A percentile compares a stretch with the other conserved stretches of the same genome.
Conservation (phyloP, 92 coral and sea anemone genomes). For the Parazoanthus atlanticus region DNA sequence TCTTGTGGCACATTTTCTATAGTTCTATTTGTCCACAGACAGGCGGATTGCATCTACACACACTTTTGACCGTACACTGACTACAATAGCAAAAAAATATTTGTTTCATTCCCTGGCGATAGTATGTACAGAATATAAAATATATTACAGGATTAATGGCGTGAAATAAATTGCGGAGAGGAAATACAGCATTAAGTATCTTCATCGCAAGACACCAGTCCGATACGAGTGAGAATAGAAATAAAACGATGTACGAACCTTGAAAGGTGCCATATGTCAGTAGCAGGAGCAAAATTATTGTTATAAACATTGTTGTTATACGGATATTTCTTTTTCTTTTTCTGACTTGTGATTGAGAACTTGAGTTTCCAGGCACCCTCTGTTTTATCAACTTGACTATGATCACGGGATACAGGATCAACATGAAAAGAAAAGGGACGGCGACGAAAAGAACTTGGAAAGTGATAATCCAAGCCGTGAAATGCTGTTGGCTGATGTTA, state of each 20-base stretch:
- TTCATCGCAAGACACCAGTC: background rate
- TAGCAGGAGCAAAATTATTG: background rate
- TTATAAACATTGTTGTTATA: background rate
- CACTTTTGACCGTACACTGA: background rate
- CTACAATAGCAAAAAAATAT: background rate
- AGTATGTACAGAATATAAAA: background rate
- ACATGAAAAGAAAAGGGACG: background rate
- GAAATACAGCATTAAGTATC: background rate
- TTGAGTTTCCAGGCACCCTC: background rate
- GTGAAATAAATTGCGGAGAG: background rate
- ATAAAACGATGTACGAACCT: background rate
- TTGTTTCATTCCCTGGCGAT: constrained; percentile 13
- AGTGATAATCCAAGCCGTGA: background rate
- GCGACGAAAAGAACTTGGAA: background rate
- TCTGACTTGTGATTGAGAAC: background rate
- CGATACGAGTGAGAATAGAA: background rate
- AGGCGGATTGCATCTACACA: background rate
- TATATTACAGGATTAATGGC: background rate
- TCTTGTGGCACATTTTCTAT: too few relatives aligned
- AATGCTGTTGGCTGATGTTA: background rate
- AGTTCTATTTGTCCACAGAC: background rate
- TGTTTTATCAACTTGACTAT: background rate
- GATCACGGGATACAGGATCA: background rate
- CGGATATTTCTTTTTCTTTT: background rate
- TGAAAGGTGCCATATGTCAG: background rate